Evolutionary conservation across 2,797 vertebrate species (phyloP).

Genomic region (Siniperca undulata): DNA sequence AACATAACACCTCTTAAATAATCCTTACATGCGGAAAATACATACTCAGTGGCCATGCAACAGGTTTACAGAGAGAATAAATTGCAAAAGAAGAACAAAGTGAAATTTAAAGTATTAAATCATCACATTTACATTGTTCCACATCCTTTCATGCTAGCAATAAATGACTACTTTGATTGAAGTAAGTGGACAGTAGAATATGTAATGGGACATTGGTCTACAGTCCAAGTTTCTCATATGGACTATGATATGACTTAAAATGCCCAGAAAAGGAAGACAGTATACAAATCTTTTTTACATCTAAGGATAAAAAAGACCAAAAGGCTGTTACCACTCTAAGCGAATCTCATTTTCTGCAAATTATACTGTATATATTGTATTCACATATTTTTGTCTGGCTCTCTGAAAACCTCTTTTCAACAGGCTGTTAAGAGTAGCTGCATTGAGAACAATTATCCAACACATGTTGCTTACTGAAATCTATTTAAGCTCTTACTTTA

Average conservation of each 20-base stretch:
- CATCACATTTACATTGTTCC: background rate
- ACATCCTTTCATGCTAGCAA: background rate
- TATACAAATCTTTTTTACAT: background rate
- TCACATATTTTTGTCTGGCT: background rate
- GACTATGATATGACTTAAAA: background rate
- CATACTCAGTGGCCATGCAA: background rate
- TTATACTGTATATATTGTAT: background rate
- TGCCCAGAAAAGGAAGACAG: background rate
- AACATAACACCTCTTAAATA: background rate
- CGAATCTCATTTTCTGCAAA: background rate
- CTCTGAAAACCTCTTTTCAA: no score
- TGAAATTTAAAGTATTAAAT: background rate
- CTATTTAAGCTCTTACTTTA: background rate
- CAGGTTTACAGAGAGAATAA: background rate
- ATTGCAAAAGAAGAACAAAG: background rate
- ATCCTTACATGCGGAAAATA: background rate
- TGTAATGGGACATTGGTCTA: background rate
- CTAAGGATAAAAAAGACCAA: background rate
- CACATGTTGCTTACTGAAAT: background rate
- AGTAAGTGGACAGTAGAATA: background rate
- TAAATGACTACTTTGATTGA: background rate
- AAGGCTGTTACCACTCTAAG: background rate
- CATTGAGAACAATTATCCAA: background rate
- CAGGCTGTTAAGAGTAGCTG: background rate
- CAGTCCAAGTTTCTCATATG: background rate